phyloP scores from a whole-genome alignment of 2,888 invertebrate genomes.

The Willowsia nigromaculata region DNA sequence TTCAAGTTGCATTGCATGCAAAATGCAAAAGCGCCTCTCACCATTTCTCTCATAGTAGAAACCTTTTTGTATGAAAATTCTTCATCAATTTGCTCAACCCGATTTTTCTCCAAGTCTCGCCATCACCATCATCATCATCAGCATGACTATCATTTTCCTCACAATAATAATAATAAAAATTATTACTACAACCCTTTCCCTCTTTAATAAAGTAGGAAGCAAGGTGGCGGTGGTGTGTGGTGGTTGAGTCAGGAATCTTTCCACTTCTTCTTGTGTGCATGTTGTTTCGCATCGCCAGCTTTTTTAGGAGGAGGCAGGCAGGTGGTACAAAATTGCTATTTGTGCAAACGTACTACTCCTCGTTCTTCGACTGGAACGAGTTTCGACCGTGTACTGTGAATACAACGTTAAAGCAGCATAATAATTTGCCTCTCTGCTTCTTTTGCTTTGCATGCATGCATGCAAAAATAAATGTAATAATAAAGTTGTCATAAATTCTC shows the following conservation, averaged over 20 bases:
- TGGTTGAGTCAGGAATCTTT: background rate
- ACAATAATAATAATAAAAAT: constrained; percentile 47
- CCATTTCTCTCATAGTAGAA: background rate
- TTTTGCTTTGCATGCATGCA: background rate
- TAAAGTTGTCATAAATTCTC: constrained; percentile 67
- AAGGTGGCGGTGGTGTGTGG: constrained; percentile 7
- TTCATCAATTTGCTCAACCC: constrained; percentile 4
- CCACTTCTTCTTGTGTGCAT: background rate
- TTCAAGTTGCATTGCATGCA: background rate
- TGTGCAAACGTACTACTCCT: background rate
- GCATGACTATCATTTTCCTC: background rate
- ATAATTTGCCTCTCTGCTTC: background rate
- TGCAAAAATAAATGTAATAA: constrained; percentile 50
- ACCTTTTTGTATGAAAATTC: background rate
- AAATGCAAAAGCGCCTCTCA: background rate
- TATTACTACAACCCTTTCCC: constrained; percentile 16
- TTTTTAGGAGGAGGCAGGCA: background rate
- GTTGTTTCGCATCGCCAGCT: background rate
- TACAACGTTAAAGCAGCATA: background rate
- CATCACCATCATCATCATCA: background rate
- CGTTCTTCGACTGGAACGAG: too few species aligned
- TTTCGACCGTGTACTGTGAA: too few species aligned
- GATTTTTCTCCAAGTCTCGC: background rate
- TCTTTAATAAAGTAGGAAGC: constrained; percentile 4
- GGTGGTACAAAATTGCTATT: background rate